phyloP scores from a whole-genome alignment of 1,140 invertebrate genomes.

The Chelonus insularis region DNA sequence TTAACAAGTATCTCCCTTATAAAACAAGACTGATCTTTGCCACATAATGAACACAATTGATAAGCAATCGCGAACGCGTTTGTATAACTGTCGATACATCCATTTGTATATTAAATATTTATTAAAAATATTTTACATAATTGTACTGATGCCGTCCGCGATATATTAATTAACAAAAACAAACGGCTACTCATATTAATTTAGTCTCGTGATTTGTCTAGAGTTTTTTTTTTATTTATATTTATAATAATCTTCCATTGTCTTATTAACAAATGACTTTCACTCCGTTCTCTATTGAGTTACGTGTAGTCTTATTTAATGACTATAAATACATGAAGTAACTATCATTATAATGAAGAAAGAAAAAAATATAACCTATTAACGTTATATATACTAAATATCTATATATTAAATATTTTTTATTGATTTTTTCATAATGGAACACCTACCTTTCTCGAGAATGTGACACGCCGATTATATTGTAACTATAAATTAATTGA shows the following conservation, averaged over 20 bases:
- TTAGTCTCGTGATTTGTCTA: neutral
- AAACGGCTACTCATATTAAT: neutral
- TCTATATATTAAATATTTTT: too few species aligned
- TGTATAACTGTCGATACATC: conserved; percentile 9
- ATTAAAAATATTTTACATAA: conserved; percentile 5
- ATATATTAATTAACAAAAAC: neutral
- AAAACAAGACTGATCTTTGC: conserved; percentile 49
- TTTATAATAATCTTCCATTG: too few species aligned
- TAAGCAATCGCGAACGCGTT: conserved; percentile 2
- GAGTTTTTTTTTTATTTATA: neutral
- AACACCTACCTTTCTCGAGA: conserved; percentile 53
- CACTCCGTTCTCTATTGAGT: too few species aligned
- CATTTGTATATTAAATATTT: conserved; percentile 9
- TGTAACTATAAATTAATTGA: neutral
- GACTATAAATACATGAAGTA: too few species aligned
- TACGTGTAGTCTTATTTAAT: too few species aligned
- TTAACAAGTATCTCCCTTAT: conserved; percentile 43
- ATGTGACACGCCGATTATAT: conserved; percentile 29
- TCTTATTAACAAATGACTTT: too few species aligned
- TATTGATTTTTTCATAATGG: too few species aligned
- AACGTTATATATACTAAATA: too few species aligned
- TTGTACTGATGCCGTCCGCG: conserved; percentile 11
- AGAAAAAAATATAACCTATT: too few species aligned
- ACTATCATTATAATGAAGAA: too few species aligned
- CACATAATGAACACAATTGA: conserved; percentile 53